phyloP scores from a whole-genome alignment of 2,113 vertebrate genomes.

The Apaloderma vittatum region DNA sequence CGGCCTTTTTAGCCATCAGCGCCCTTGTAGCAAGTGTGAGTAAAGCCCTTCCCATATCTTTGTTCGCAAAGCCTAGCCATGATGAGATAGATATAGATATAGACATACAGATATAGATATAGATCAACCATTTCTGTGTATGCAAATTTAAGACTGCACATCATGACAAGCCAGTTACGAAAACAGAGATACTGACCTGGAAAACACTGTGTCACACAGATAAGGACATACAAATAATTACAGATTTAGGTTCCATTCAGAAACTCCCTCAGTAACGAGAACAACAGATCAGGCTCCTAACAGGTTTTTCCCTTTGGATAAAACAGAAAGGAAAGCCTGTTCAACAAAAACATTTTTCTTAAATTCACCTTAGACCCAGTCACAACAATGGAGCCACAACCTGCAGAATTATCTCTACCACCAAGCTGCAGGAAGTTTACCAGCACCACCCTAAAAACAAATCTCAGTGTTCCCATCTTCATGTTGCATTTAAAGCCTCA shows the following conservation, averaged over 20 bases:
- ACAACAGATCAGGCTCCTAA: not conserved
- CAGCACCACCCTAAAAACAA: slow-evolving; percentile 59
- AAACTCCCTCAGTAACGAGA: not conserved
- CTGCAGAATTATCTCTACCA: slow-evolving; percentile 27
- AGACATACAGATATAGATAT: too few species aligned
- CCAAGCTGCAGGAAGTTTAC: slow-evolving; percentile 66
- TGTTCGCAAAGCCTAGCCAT: too few species aligned
- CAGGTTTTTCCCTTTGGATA: not conserved
- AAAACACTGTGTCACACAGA: not conserved
- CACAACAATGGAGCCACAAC: slow-evolving; percentile 30
- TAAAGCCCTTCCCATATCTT: too few species aligned
- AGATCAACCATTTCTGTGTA: not conserved
- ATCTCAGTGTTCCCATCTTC: slow-evolving; percentile 21
- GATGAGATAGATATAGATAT: too few species aligned
- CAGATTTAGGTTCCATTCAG: not conserved
- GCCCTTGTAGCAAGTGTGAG: too few species aligned
- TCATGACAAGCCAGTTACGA: not conserved
- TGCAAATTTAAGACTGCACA: not conserved
- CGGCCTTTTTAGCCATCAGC: too few species aligned
- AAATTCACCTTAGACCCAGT: slow-evolving; percentile 36
- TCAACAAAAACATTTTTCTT: slow-evolving; percentile 26
- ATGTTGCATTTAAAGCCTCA: accelerated
- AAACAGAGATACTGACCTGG: not conserved
- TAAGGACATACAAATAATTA: not conserved
- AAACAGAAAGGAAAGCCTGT: slow-evolving; percentile 20